phyloP scores from a whole-genome alignment of 2,888 invertebrate genomes.

The Lumbricus terrestris region DNA sequence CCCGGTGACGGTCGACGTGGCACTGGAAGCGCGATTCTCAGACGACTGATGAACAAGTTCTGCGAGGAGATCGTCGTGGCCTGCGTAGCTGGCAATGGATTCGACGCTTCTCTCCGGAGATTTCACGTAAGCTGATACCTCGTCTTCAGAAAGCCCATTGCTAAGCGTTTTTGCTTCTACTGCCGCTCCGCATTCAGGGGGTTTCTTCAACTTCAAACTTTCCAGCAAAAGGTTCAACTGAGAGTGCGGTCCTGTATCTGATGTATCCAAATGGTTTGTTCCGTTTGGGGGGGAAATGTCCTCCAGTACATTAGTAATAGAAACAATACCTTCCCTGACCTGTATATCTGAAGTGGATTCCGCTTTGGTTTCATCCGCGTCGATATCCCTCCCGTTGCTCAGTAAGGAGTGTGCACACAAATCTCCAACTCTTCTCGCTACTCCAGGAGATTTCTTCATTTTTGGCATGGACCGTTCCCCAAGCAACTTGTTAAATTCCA shows the following conservation, averaged over 20 bases:
- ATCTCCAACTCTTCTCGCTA: constrained; percentile 50
- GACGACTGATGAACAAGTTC: background rate
- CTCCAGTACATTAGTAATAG: background rate
- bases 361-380: background rate
- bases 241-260: background rate
- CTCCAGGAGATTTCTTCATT: constrained; percentile 54
- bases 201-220: background rate
- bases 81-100: background rate
- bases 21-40: background rate
- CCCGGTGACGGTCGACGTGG: background rate
- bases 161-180: background rate
- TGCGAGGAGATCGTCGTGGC: background rate
- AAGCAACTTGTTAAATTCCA: constrained; percentile 12
- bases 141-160: background rate
- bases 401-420: constrained; percentile 4
- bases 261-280: background rate
- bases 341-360: background rate
- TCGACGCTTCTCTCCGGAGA: background rate
- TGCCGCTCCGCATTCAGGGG: background rate
- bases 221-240: background rate
- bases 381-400: background rate
- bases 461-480: constrained; percentile 45
- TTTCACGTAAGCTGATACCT: background rate
- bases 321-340: background rate
- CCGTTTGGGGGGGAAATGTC: background rate